A percentile compares a stretch with the other conserved stretches of the same genome.
These are phyloP conservation scores for Nemurella pictetii DNA, from an alignment of 2,888 invertebrate genomes.

Conservation along the genomic window DNA sequence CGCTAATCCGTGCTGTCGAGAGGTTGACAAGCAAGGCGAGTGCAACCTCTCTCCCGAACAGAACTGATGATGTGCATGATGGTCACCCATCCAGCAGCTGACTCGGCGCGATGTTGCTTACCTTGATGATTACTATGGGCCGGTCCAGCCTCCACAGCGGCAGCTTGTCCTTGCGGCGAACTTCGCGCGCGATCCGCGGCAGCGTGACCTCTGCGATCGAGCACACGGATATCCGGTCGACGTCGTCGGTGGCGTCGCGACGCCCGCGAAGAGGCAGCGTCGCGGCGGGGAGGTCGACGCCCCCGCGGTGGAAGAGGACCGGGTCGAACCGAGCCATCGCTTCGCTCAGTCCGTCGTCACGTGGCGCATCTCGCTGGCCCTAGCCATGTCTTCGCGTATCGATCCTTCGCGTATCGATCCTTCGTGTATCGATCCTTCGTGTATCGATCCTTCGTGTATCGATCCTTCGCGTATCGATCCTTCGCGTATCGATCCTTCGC, in stretches of 20 bases:
- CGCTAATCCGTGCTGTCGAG: too few relatives aligned
- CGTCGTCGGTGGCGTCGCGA: conserved; percentile 35
- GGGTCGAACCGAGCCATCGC: conserved; percentile 41
- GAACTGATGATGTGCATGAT: too few relatives aligned
- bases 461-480: too few relatives aligned
- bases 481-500: too few relatives aligned
- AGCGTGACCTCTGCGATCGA: conserved; percentile 39
- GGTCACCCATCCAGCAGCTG: too few relatives aligned
- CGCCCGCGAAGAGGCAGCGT: background rate
- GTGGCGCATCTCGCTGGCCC: background rate
- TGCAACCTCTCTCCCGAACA: too few relatives aligned
- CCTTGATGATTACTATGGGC: conserved; percentile 33
- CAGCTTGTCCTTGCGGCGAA: conserved; percentile 32
- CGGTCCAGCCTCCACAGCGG: conserved; percentile 35
- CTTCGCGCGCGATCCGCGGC: conserved; percentile 35
- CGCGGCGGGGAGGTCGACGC: conserved; percentile 14
- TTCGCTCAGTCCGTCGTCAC: background rate
- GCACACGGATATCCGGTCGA: conserved; percentile 37
- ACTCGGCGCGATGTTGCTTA: conserved; percentile 13
- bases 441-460: too few relatives aligned
- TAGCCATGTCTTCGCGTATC: too few relatives aligned
- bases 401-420: too few relatives aligned
- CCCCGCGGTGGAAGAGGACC: conserved; percentile 38
- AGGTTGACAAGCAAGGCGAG: too few relatives aligned
- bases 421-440: too few relatives aligned